A percentile compares a stretch with the other conserved stretches of the same genome.
These are phyloP conservation scores for Acinonyx jubatus DNA, from an alignment of 2,113 vertebrate species.

Conservation along the genomic window DNA sequence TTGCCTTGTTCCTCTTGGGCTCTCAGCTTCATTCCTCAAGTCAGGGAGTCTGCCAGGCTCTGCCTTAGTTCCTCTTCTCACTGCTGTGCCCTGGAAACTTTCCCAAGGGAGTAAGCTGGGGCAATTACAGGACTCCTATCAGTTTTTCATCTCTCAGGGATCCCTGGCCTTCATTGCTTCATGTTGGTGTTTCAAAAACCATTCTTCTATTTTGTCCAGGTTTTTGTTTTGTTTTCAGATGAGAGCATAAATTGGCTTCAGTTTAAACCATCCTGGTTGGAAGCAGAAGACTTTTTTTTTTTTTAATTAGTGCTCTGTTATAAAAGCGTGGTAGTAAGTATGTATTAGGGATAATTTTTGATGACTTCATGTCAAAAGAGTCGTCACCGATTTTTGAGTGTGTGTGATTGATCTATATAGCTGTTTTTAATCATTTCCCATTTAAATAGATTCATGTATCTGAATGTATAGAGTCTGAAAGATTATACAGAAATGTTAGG, in stretches of 20 bases:
- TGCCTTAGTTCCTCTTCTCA: not conserved
- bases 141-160: not conserved
- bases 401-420: not conserved
- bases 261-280: not conserved
- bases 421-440: not conserved
- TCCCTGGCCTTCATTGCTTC: not conserved
- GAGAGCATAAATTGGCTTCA: not conserved
- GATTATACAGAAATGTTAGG: not conserved
- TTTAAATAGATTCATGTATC: slow-evolving; percentile 5
- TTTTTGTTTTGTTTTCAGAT: not conserved
- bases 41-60: not conserved
- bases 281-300: not conserved
- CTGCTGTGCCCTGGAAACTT: not conserved
- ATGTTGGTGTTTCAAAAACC: not conserved
- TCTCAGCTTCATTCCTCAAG: not conserved
- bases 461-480: not conserved
- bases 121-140: not conserved
- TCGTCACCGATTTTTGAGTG: slow-evolving; percentile 10
- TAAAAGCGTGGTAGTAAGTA: not conserved
- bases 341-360: not conserved
- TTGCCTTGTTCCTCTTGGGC: not conserved
- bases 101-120: not conserved
- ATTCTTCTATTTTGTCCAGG: not conserved
- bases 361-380: not conserved
- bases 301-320: not conserved